A percentile compares a stretch with the other conserved stretches of the same genome.
phyloP scores from a whole-genome alignment of 2,888 invertebrate species.

The Petrolisthes cinctipes region DNA sequence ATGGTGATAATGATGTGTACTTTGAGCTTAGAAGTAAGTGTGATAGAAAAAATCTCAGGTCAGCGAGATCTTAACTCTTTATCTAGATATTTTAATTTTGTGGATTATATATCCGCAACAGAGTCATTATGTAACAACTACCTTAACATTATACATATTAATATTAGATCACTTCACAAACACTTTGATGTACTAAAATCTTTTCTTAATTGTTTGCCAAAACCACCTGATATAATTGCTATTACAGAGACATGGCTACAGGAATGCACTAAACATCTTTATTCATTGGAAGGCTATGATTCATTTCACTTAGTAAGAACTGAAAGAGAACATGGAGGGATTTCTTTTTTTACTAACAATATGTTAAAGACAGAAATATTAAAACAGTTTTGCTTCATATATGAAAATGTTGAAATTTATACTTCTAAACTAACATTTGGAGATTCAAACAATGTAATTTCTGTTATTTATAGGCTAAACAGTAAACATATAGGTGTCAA shows the following conservation, averaged over 20 bases:
- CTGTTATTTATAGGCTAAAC: constrained; percentile 6
- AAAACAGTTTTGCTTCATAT: background rate
- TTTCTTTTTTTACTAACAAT: background rate
- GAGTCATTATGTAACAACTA: too few species aligned
- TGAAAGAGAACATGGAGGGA: constrained; percentile 20
- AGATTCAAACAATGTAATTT: background rate
- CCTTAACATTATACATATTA: background rate
- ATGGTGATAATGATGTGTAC: background rate
- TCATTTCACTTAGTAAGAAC: too few species aligned
- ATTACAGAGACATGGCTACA: too few species aligned
- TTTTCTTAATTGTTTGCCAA: too few species aligned
- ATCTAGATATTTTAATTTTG: constrained; percentile 7
- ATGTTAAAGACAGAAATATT: background rate
- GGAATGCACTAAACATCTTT: too few species aligned
- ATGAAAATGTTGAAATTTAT: constrained; percentile 14
- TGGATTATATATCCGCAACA: background rate
- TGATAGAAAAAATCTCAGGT: constrained; percentile 3
- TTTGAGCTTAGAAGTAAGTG: background rate
- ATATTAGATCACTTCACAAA: too few species aligned
- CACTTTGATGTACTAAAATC: too few species aligned
- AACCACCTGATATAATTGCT: too few species aligned
- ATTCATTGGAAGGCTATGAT: too few species aligned
- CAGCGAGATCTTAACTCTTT: constrained; percentile 4
- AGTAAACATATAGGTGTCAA: background rate
- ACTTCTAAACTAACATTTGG: background rate